Evolutionary conservation across 1,140 invertebrate species (phyloP), one percentile per base, ranked within the genome.

Genomic region (Chymomyza costata): DNA sequence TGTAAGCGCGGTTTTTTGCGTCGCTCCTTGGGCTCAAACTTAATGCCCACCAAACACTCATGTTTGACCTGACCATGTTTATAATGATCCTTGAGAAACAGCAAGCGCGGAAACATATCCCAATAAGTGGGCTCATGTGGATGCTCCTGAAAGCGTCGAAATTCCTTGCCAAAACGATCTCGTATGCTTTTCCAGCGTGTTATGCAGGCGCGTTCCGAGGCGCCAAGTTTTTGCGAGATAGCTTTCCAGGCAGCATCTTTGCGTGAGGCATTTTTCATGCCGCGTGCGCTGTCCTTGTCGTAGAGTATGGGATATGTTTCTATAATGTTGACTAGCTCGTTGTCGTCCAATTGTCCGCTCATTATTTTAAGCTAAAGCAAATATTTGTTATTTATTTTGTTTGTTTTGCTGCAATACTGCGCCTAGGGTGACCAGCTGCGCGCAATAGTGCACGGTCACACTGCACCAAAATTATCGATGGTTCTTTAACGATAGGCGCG

Each of bases 111-210:
- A 32, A 84, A 84, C 53, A 84, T 80, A 14, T 83, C 82, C 82
- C 82, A 84, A 32, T 69, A 73, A 2, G 71, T 82, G 6, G 68
- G 58, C 5, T 61, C 78, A 2, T 70, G 57, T 0, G 81, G 70
- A 8, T 64, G 47, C 18, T 78, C 71, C 39, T 83, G 82, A 17
- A 80, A 68, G 0, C 82, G 62, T 0, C 82, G 52, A 18, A 78
- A 83, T 15, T 83, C 82, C 19, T 82, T 83, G 6, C 74, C 82
- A 45, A 83, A 84, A 0, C 82, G 59, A 46, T 84, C 82, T 0
- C 82, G 50, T 17, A 84, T 61, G 28, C 76, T 82, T 40, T 84
- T 84, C 82, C 82, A 84, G 6, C 82, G 59, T 3, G 82, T 84
- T 1, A 82, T 83, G 39, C 82, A 84, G 10, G 82, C 81, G 0